Evolutionary conservation across 2,888 invertebrate species (phyloP).

Genomic region (Sipha maydis): DNA sequence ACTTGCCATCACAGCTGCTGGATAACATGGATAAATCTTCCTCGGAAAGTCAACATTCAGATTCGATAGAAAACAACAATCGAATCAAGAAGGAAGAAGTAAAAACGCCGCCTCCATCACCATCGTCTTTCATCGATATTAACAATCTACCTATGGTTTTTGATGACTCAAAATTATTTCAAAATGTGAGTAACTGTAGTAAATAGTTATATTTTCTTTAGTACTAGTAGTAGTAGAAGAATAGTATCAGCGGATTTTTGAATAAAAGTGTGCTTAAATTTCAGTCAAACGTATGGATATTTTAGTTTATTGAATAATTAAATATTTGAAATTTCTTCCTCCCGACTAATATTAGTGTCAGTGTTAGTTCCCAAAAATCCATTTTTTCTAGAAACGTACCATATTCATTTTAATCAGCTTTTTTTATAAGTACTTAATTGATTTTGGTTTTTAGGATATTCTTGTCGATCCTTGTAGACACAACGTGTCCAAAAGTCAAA

Average conservation of each 20-base stretch:
- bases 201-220: too few relatives aligned
- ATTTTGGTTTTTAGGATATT: slow-evolving; percentile 19
- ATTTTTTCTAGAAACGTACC: not conserved
- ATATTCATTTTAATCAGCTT: not conserved
- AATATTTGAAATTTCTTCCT: too few relatives aligned
- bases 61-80: slow-evolving; percentile 14
- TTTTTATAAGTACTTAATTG: not conserved
- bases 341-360: too few relatives aligned
- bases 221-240: not conserved
- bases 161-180: slow-evolving; percentile 53
- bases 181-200: slow-evolving; percentile 15
- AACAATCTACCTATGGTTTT: slow-evolving; percentile 56
- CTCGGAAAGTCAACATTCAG: not conserved
- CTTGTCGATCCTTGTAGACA: slow-evolving; percentile 71
- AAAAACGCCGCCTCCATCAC: not conserved
- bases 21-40: not conserved
- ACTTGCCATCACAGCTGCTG: not conserved
- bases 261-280: not conserved
- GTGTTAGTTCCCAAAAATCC: not conserved
- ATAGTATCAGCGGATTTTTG: too few relatives aligned
- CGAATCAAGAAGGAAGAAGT: not conserved
- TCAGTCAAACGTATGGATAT: not conserved
- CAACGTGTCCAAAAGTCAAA: slow-evolving; percentile 72
- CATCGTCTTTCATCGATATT: slow-evolving; percentile 50
- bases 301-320: too few relatives aligned